Conservation (phyloP, 2,888 invertebrate species). For the Mycalesis mineus region DNA sequence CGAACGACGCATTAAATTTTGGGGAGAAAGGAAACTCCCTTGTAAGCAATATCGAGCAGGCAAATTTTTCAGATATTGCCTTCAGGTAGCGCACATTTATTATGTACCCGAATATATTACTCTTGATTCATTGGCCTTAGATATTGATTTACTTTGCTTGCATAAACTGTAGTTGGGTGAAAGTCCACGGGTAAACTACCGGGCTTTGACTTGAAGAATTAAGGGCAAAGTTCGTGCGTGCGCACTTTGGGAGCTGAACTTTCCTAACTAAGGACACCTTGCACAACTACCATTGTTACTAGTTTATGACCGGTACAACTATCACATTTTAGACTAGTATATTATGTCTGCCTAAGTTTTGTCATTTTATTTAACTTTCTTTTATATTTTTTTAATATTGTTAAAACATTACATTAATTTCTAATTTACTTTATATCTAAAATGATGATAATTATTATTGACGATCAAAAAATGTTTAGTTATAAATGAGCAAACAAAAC, state of each 20-base stretch:
- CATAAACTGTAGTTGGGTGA: constrained; percentile 69
- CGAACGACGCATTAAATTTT: constrained; percentile 79
- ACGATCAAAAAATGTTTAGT: too few relatives aligned
- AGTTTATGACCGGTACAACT: not conserved
- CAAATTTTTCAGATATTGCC: constrained; percentile 79
- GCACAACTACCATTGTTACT: not conserved
- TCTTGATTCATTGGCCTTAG: constrained; percentile 78
- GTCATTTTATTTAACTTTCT: too few relatives aligned
- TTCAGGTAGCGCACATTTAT: constrained; percentile 79
- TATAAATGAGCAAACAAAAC: not conserved
- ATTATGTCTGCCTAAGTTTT: too few relatives aligned
- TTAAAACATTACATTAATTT: too few relatives aligned
- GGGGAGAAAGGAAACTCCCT: constrained; percentile 78
- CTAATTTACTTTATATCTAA: too few relatives aligned
- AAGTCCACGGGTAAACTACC: constrained; percentile 53
- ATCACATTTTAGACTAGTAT: not conserved
- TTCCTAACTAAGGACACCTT: constrained; percentile 10
- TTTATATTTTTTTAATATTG: too few relatives aligned
- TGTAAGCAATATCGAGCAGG: constrained; percentile 79
- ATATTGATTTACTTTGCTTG: constrained; percentile 78
- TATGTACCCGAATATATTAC: constrained; percentile 79
- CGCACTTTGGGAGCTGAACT: constrained; percentile 29
- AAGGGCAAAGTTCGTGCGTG: constrained; percentile 44
- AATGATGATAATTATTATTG: too few relatives aligned
- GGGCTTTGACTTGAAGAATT: constrained; percentile 58